These are phyloP conservation scores for Acrossocheilus fasciatus DNA, from an alignment of 2,797 vertebrate species.

Conservation along the genomic window DNA sequence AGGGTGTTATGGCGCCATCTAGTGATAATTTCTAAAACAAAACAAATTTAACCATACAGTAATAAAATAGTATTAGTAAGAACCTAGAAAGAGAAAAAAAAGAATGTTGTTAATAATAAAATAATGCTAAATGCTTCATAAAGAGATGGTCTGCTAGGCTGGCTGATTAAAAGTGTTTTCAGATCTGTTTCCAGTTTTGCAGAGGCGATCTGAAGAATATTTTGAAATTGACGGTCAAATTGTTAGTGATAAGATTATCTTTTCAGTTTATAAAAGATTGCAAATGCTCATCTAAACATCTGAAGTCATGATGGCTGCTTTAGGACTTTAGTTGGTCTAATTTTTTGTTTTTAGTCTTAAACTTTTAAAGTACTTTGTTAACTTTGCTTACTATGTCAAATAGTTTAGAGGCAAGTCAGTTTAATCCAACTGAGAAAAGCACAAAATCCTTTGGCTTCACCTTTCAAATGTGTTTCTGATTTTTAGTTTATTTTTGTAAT, in stretches of 20 bases:
- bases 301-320: not conserved
- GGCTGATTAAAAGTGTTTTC: not conserved
- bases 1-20: conserved; percentile 21
- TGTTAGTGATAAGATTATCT: not conserved
- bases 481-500: too few relatives aligned
- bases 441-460: too few relatives aligned
- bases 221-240: not conserved
- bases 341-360: not conserved
- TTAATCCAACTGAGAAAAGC: too few relatives aligned
- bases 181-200: not conserved
- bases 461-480: too few relatives aligned
- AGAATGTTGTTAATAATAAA: not conserved
- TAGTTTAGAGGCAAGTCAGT: too few relatives aligned
- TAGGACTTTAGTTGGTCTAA: not conserved
- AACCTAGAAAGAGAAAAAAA: too few relatives aligned
- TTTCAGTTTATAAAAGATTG: not conserved
- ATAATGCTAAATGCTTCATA: not conserved
- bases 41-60: not conserved
- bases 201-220: not conserved
- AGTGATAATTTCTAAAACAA: not conserved
- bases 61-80: not conserved
- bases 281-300: not conserved
- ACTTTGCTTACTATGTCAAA: not conserved
- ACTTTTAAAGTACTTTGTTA: too few relatives aligned
- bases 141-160: not conserved